phyloP scores from a whole-genome alignment of 1,140 invertebrate species.

The Drosophila orosa region DNA sequence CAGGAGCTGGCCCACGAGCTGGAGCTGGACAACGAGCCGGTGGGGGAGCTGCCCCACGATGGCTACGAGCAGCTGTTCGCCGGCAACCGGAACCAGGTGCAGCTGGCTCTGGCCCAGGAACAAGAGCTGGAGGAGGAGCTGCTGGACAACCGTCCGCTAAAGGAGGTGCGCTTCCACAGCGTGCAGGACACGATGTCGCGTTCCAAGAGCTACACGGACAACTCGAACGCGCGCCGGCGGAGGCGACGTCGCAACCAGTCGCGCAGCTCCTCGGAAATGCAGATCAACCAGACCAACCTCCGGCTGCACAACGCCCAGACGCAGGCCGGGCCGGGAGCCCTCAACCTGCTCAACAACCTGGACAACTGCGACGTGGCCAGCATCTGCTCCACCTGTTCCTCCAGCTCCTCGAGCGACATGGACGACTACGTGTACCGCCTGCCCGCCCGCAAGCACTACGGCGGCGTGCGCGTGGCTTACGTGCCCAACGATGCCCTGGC shows the following conservation, averaged over 20 bases:
- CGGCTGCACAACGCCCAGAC: conserved; percentile 78
- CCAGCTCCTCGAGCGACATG: conserved; percentile 90
- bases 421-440: conserved; percentile 92
- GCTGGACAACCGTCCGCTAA: conserved; percentile 67
- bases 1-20: conserved; percentile 78
- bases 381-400: conserved; percentile 94
- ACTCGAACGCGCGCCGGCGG: conserved; percentile 75
- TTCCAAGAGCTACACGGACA: conserved; percentile 83
- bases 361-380: conserved; percentile 88
- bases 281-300: conserved; percentile 82
- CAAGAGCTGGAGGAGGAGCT: conserved; percentile 52
- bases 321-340: conserved; percentile 52
- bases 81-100: conserved; percentile 39
- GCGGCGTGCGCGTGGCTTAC: conserved; percentile 93
- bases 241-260: conserved; percentile 78
- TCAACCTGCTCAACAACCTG: conserved; percentile 70
- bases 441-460: conserved; percentile 91
- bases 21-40: conserved; percentile 73
- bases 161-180: conserved; percentile 80
- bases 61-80: conserved; percentile 73
- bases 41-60: conserved; percentile 62
- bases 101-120: conserved; percentile 16
- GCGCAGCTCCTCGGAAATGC: conserved; percentile 80
- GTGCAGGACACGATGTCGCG: conserved; percentile 82
- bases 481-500: conserved; percentile 94